Evolutionary conservation across 2,797 vertebrate genomes (phyloP).

Genomic region (Hippocampus kuda): DNA sequence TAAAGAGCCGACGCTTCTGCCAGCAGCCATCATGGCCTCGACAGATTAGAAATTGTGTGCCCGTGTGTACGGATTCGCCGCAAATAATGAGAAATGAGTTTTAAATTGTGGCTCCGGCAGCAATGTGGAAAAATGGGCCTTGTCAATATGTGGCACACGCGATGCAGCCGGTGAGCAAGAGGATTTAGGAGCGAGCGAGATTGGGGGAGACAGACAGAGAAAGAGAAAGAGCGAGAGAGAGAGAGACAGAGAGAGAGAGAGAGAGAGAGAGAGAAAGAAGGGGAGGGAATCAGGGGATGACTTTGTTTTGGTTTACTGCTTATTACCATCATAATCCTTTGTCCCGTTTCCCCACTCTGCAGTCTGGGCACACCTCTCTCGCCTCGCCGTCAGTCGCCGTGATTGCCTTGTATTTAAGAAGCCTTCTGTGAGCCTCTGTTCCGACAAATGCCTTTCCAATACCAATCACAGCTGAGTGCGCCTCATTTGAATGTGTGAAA

Average conservation of each 20-base stretch:
- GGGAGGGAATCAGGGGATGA: conserved; percentile 61
- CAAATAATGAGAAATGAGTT: conserved; percentile 72
- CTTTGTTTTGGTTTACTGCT: conserved; percentile 75
- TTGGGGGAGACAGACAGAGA: conserved; percentile 26
- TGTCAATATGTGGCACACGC: conserved; percentile 59
- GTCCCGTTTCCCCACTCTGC: conserved; percentile 63
- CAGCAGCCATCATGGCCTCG: conserved; percentile 50
- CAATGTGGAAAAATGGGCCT: conserved; percentile 49
- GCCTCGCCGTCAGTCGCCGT: conserved; percentile 60
- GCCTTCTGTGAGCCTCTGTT: conserved; percentile 68
- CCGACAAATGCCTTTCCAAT: conserved; percentile 76
- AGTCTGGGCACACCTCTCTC: conserved; percentile 67
- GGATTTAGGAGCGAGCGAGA: conserved; percentile 55
- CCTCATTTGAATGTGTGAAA: conserved; percentile 77
- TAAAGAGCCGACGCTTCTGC: conserved; percentile 49
- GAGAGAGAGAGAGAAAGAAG: conserved; percentile 19
- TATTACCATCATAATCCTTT: conserved; percentile 74
- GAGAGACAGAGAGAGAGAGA: conserved; percentile 23
- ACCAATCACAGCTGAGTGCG: conserved; percentile 72
- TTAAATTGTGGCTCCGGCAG: conserved; percentile 68
- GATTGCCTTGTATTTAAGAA: conserved; percentile 76
- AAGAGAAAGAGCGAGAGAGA: conserved; percentile 20
- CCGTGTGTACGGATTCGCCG: conserved; percentile 60
- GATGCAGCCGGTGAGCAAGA: conserved; percentile 37
- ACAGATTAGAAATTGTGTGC: conserved; percentile 68